Evolutionary conservation across 1,140 invertebrate genomes (phyloP).

Genomic region (Papilio glaucus): DNA sequence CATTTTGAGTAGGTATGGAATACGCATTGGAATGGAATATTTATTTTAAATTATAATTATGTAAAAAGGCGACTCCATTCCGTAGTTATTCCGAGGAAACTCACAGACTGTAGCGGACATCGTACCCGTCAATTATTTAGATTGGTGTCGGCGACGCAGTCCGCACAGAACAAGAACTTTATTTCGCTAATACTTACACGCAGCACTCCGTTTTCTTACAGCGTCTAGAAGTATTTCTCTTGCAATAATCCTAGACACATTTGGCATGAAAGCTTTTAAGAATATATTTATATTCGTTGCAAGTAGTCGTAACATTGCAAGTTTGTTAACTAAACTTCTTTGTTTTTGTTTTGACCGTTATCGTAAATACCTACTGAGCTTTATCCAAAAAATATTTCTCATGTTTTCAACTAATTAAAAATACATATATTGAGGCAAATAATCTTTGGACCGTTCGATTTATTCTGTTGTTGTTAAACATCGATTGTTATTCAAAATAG

Average conservation of each 20-base stretch:
- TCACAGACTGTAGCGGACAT: constrained; percentile 69
- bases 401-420: neutral
- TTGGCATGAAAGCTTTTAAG: constrained; percentile 2
- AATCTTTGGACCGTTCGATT: too few species aligned
- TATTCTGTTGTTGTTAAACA: neutral
- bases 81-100: constrained; percentile 54
- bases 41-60: neutral
- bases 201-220: neutral
- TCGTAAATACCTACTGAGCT: neutral
- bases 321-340: neutral
- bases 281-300: neutral
- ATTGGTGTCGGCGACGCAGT: constrained; percentile 75
- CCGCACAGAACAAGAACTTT: constrained; percentile 39
- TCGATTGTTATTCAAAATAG: neutral
- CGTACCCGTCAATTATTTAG: constrained; percentile 81
- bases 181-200: constrained; percentile 26
- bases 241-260: neutral
- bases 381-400: neutral
- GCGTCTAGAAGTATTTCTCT: neutral
- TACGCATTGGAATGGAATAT: neutral
- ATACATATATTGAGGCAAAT: neutral
- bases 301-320: neutral
- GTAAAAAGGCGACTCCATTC: constrained; percentile 48
- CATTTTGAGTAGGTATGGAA: neutral
- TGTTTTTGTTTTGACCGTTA: neutral